Percentiles rank a stretch among this genome's conserved stretches.
Evolutionary conservation across 2,113 vertebrate genomes (phyloP).

Genomic region (Lagopus leucura): DNA sequence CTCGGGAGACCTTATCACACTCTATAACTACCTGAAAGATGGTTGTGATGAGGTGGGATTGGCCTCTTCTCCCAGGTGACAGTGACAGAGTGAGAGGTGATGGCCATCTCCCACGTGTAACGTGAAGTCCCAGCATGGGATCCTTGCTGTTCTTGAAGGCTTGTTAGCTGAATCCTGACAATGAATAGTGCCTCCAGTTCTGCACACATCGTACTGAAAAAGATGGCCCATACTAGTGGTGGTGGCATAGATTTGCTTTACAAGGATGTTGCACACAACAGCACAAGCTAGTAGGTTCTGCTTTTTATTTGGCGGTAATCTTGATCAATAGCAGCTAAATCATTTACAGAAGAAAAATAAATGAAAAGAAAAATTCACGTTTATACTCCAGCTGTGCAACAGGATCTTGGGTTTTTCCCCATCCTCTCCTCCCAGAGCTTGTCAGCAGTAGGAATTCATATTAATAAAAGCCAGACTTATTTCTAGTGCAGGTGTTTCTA

Average conservation of each 20-base stretch:
- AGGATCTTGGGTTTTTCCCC: slow-evolving; percentile 54
- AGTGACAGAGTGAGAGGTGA: too few species aligned
- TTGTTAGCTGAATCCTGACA: background rate
- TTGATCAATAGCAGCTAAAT: slow-evolving; percentile 68
- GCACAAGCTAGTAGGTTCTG: slow-evolving; percentile 55
- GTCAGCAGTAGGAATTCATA: slow-evolving; percentile 65
- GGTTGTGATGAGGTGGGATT: too few species aligned
- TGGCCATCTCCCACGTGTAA: background rate
- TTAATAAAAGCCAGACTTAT: slow-evolving; percentile 71
- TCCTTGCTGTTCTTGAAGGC: background rate
- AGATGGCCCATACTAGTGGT: background rate
- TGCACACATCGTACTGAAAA: background rate
- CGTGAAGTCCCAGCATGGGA: background rate
- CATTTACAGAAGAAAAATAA: slow-evolving; percentile 60
- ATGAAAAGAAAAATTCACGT: slow-evolving; percentile 59
- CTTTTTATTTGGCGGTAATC: slow-evolving; percentile 75
- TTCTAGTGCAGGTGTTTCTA: slow-evolving; percentile 70
- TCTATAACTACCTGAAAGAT: too few species aligned
- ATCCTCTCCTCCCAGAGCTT: slow-evolving; percentile 36
- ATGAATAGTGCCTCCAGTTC: background rate
- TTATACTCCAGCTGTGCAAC: slow-evolving; percentile 70
- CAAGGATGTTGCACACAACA: slow-evolving; percentile 31
- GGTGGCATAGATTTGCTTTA: slow-evolving; percentile 51
- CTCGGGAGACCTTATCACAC: too few species aligned
- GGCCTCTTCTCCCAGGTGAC: too few species aligned